phyloP scores from a whole-genome alignment of 35 echinoderm and acorn worm species.

The Hemicentrotus pulcherrimus region DNA sequence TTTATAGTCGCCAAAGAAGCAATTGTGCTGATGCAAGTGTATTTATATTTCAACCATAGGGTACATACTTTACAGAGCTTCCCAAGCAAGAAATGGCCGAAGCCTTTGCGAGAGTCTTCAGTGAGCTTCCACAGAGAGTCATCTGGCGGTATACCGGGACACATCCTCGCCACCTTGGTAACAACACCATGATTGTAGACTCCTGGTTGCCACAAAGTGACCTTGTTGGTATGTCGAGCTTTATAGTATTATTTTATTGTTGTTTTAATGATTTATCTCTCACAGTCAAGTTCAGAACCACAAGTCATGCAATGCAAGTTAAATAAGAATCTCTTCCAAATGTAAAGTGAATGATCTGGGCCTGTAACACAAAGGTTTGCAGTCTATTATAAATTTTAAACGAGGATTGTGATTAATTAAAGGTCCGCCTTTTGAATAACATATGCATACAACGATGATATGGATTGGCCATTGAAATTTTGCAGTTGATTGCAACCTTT shows the following conservation, averaged over 20 bases:
- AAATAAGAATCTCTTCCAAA: no score
- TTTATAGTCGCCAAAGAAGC: background rate
- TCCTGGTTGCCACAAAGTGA: constrained; percentile 59
- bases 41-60: background rate
- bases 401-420: no score
- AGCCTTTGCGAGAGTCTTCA: constrained; percentile 33
- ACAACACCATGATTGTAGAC: constrained; percentile 42
- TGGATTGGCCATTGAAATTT: no score
- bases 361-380: no score
- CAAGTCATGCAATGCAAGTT: no score
- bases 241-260: no score
- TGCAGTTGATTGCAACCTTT: no score
- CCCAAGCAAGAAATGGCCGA: background rate
- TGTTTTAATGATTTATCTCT: background rate
- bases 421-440: no score
- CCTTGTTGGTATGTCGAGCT: constrained; percentile 35
- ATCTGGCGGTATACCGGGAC: constrained; percentile 36
- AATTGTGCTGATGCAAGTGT: background rate
- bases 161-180: constrained; percentile 19
- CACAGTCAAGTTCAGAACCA: background rate
- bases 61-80: no score
- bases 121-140: constrained; percentile 47
- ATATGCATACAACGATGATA: no score
- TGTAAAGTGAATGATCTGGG: no score
- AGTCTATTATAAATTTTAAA: no score